Base-by-base conservation (phyloP, 1,140 invertebrate genomes). In the Anastrepha ludens region DNA sequence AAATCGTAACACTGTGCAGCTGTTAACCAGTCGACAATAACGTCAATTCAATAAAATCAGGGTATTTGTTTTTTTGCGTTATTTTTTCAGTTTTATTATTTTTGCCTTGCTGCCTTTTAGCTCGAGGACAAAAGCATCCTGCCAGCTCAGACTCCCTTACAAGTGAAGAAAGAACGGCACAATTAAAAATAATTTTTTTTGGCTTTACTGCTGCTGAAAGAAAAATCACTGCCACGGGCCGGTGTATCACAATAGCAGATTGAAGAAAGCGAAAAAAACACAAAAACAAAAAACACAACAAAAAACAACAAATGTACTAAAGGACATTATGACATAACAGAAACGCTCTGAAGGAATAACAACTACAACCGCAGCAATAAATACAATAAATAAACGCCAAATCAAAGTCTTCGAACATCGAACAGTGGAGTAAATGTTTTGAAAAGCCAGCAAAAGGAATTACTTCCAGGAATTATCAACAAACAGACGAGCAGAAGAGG, bases 401-500 rank as follows among this genome's bases (percentile, higher is more conserved):
- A 20, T 55, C 74, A 50, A 81, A 81, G n/a, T 50, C 74, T 70
- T 44, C 9, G 17, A 55, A 11, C 4, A 41, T 3, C 4, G 60
- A 65, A 92, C 89, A 92, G 89, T 91, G 91, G 91, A 90, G 91
- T 91, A 91, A 92, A 92, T 92, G 91, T 93, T 93, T 93, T 92
- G 92, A 93, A 92, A 93, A 92, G 91, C 92, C 92, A 92, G 88
- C 88, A 89, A 92, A 92, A 93, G 92, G 90, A 93, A 93, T 92
- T 93, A 91, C 92, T 93, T 93, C 92, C 90, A 91, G 87, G 92
- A 93, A 92, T 90, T 86, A 58, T 81, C 74, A 81, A 81, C 74
- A 81, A 29, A 81, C 74, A 81, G 47, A 11, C 50, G 6, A 86
- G 50, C 47, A 65, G 29, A 65, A 29, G 15, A 17, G 58, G 8